These are phyloP conservation scores for Halictus quadricinctus DNA, from an alignment of 2,888 invertebrate species.

Conservation along the genomic window DNA sequence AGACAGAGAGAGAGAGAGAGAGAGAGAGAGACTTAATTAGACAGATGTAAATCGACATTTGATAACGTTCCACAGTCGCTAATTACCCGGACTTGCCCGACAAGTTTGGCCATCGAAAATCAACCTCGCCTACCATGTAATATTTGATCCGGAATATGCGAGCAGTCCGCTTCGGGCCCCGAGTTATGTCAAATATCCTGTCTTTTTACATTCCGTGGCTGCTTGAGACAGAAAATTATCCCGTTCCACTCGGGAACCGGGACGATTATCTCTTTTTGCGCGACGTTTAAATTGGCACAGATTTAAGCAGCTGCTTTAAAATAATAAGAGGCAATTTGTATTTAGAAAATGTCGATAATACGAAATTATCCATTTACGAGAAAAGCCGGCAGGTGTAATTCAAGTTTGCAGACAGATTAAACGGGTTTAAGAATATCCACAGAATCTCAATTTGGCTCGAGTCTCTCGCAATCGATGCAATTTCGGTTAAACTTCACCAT, in stretches of 20 bases:
- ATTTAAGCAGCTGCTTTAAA: background rate
- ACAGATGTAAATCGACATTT: conserved; percentile 59
- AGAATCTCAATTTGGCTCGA: too few species aligned
- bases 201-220: background rate
- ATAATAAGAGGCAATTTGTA: too few species aligned
- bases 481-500: too few species aligned
- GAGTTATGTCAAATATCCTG: background rate
- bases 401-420: too few species aligned
- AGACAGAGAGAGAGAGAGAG: background rate
- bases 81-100: conserved; percentile 48
- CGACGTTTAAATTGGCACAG: background rate
- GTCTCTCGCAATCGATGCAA: too few species aligned
- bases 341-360: too few species aligned
- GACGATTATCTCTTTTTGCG: background rate
- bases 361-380: too few species aligned
- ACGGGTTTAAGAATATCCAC: too few species aligned
- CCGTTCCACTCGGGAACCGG: background rate
- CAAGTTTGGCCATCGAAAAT: conserved; percentile 32
- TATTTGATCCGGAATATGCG: background rate
- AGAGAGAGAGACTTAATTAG: conserved; percentile 52
- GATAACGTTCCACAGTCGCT: conserved; percentile 47
- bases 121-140: conserved; percentile 12
- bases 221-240: background rate
- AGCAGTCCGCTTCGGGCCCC: background rate
- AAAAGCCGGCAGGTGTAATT: too few species aligned